Evolutionary conservation across 2,113 vertebrate genomes (phyloP).

Genomic region (Ochotona curzoniae): DNA sequence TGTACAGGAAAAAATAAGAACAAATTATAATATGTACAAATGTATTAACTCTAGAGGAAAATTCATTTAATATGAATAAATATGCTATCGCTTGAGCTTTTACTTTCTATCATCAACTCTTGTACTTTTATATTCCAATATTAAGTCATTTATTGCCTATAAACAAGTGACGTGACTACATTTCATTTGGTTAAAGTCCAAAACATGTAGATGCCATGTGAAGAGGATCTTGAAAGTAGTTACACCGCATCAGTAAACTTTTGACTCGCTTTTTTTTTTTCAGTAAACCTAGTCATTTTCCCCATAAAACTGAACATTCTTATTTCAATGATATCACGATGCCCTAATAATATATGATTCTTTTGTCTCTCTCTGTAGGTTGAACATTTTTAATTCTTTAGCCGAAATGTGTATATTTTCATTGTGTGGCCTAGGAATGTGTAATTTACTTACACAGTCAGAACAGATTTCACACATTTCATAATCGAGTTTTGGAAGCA

Average conservation of each 20-base stretch:
- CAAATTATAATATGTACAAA: neutral
- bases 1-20: neutral
- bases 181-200: neutral
- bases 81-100: neutral
- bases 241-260: neutral
- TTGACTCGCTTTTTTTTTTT: neutral
- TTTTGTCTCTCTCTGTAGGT: neutral
- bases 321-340: neutral
- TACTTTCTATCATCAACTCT: slow-evolving; percentile 22
- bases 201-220: neutral
- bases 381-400: neutral
- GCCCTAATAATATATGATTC: neutral
- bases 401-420: neutral
- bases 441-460: neutral
- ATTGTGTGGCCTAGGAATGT: neutral
- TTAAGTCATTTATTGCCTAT: neutral
- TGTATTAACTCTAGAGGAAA: neutral
- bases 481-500: too few species aligned
- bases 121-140: slow-evolving; percentile 22
- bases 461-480: too few species aligned
- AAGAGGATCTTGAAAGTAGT: neutral
- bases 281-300: neutral
- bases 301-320: neutral
- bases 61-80: neutral
- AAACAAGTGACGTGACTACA: neutral